A percentile compares a stretch with the other conserved stretches of the same genome.
These are phyloP conservation scores for Eidolon helvum DNA, from an alignment of 2,113 vertebrate species.

Conservation along the genomic window DNA sequence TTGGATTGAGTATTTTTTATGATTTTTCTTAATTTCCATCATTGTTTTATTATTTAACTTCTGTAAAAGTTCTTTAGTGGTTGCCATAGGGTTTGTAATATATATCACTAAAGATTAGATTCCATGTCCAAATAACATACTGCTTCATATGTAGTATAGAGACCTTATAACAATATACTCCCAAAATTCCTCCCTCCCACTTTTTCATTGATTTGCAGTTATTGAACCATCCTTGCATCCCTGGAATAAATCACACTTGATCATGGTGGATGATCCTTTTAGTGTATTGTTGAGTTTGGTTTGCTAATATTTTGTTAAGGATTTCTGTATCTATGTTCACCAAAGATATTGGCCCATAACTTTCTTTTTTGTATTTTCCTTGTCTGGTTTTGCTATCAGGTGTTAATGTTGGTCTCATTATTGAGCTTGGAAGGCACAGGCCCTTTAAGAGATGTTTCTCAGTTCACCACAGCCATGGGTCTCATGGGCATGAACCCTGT, in stretches of 20 bases:
- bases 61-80: neutral
- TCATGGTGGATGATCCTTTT: neutral
- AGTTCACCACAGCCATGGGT: neutral
- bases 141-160: neutral
- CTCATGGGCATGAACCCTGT: neutral
- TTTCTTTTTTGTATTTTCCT: neutral
- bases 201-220: neutral
- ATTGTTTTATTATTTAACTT: neutral
- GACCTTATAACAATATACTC: neutral
- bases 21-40: neutral
- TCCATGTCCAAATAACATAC: neutral
- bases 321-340: neutral
- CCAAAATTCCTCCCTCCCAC: neutral
- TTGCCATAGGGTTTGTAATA: neutral
- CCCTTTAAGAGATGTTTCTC: neutral
- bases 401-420: neutral
- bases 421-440: neutral
- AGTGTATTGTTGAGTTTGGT: neutral
- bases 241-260: neutral
- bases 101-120: neutral
- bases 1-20: neutral
- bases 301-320: neutral
- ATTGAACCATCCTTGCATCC: neutral
- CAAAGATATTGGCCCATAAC: neutral
- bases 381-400: neutral